Evolutionary conservation across 2,113 vertebrate genomes (phyloP), one percentile per base, ranked within the genome.

Genomic region (Pygoscelis antarcticus): DNA sequence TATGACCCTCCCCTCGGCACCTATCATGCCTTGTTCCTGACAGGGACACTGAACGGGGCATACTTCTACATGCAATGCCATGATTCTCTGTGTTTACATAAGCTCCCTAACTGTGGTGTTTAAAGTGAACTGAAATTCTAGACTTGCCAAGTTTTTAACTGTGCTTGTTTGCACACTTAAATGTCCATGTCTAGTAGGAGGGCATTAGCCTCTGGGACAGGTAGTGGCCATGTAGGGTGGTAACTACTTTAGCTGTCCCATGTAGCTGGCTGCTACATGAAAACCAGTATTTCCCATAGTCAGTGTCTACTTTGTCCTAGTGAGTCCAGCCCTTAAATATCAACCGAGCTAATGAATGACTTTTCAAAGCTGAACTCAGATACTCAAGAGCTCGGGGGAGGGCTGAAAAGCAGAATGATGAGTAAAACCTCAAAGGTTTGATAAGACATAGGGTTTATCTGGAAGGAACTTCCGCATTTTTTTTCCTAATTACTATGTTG

Each of bases 361-460:
- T 91, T 95, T 89, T 91, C 74, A 94, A 91, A 94, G 72, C 42
- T 60, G 42, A 84, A 22, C n/a, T 75, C 47, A 57, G 21, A 85
- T 40, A 79, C 30, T 46, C 1, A 4, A 57, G 52, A 61, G n/a
- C 44, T 68, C 42, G 15, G 3, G 10, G 25, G n/a, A 61, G 22
- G 40, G 21, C 12, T 65, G 36, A 75, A 91, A 85, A 89, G 15
- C 65, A 52, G 42, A 71, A 68, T 4, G n/a, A 76, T 57, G 58
- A 91, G 47, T 47, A 82, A 96, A 91, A 78, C 29, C 77, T 91
- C 90, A 95, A 89, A 91, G 26, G 66, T 40, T 87, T 54, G 52
- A 91, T 89, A 93, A 87, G 57, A 34, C 29, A 42, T 9, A 57
- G 26, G 5, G 30, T 85, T 95, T 95, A 94, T 93, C 90, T 93